Evolutionary conservation across 2,113 vertebrate species (phyloP).

Genomic region (Scalopus aquaticus): DNA sequence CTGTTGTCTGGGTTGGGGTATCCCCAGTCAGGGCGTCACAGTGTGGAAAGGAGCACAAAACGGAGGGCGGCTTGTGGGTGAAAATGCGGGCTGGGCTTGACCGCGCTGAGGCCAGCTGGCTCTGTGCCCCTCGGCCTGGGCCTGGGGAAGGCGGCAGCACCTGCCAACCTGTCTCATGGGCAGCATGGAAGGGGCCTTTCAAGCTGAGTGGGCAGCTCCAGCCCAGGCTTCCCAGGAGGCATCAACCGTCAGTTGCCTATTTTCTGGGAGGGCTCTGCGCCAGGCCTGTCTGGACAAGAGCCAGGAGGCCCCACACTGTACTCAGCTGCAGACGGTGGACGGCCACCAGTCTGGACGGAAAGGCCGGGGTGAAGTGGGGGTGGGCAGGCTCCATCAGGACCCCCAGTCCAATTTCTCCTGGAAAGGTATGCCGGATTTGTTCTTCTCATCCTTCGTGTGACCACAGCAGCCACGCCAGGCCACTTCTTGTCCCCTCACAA

Average conservation of each 20-base stretch:
- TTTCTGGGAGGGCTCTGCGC: background rate
- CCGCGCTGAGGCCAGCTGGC: background rate
- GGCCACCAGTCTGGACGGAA: background rate
- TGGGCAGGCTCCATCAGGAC: background rate
- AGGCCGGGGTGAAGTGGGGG: background rate
- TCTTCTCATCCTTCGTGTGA: background rate
- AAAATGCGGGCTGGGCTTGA: background rate
- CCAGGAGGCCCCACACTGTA: background rate
- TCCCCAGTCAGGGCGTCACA: background rate
- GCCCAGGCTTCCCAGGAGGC: too few species aligned
- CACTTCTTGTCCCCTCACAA: background rate
- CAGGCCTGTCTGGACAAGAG: background rate
- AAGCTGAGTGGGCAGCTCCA: background rate
- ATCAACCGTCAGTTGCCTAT: background rate
- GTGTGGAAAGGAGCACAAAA: background rate
- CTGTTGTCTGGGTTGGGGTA: accelerated
- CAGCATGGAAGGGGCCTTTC: background rate
- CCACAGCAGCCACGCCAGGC: background rate
- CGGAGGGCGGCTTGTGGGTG: background rate
- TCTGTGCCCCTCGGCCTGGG: background rate
- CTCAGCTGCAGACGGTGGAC: background rate
- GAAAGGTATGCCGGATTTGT: background rate
- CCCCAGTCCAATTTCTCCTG: background rate
- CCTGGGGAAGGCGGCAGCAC: background rate
- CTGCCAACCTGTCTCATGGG: background rate